These are phyloP conservation scores for Atethmia centrago DNA, from an alignment of 2,888 invertebrate species.

Conservation along the genomic window DNA sequence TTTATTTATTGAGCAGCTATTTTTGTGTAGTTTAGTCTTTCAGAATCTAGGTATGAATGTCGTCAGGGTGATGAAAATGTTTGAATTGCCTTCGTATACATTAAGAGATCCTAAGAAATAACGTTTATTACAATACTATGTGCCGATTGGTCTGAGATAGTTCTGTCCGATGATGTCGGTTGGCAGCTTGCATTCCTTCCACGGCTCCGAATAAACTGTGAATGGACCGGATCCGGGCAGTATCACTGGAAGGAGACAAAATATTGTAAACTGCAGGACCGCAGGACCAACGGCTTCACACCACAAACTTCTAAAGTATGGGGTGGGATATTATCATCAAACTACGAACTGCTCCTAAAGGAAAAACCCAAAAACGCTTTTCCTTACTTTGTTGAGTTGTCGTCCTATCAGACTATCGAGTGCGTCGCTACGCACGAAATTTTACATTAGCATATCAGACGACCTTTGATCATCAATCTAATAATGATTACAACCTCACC, in stretches of 20 bases:
- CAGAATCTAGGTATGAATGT: not conserved
- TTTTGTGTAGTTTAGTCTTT: not conserved
- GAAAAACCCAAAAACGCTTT: not conserved
- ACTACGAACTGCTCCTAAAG: too few relatives aligned
- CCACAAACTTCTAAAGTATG: not conserved
- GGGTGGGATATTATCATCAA: too few relatives aligned
- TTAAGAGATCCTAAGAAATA: conserved; percentile 38
- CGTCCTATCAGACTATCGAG: not conserved
- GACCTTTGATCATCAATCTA: conserved; percentile 9
- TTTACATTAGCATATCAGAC: not conserved
- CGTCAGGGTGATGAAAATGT: not conserved
- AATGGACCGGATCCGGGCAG: conserved; percentile 84
- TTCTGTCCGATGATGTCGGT: conserved; percentile 85
- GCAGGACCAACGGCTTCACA: not conserved
- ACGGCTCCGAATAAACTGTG: conserved; percentile 77
- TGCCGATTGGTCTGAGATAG: conserved; percentile 76
- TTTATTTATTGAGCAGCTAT: too few relatives aligned
- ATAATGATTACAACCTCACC: conserved; percentile 68
- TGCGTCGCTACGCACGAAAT: not conserved
- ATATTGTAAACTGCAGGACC: not conserved
- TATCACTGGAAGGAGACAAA: conserved; percentile 73
- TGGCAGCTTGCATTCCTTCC: conserved; percentile 86
- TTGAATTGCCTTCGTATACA: not conserved
- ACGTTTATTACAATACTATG: conserved; percentile 57
- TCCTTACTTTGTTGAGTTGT: not conserved